Evolutionary conservation across 2,888 invertebrate species (phyloP).

Genomic region (Nemurella pictetii): DNA sequence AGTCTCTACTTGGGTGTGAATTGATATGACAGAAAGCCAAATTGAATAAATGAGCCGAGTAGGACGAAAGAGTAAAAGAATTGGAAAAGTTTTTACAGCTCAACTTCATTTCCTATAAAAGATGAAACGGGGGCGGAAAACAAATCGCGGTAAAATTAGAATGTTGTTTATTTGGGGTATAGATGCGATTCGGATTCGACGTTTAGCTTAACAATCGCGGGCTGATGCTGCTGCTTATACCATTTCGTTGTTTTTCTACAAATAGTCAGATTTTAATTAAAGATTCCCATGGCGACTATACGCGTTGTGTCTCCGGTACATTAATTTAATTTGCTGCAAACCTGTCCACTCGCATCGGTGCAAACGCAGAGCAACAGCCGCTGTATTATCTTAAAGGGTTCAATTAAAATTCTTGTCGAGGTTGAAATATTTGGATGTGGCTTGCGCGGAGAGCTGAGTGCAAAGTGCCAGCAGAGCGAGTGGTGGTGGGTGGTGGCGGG

Average conservation of each 20-base stretch:
- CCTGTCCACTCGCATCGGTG: not conserved
- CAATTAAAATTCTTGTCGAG: slow-evolving; percentile 17
- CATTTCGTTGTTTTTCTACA: too few species aligned
- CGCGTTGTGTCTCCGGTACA: too few species aligned
- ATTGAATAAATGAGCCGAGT: slow-evolving; percentile 12
- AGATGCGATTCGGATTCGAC: too few species aligned
- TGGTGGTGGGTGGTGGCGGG: not conserved
- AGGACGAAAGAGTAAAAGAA: not conserved
- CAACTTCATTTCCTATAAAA: not conserved
- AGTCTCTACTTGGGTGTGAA: slow-evolving; percentile 4
- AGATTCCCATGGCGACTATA: too few species aligned
- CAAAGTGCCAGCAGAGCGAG: not conserved
- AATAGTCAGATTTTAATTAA: too few species aligned
- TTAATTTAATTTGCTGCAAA: not conserved
- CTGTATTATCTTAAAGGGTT: not conserved
- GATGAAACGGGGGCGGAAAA: too few species aligned
- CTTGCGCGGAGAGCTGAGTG: too few species aligned
- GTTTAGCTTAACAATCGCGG: too few species aligned
- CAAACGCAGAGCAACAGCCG: not conserved
- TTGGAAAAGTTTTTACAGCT: not conserved
- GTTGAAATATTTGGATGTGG: not conserved
- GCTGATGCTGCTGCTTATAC: too few species aligned
- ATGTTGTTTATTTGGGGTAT: too few species aligned
- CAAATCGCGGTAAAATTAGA: not conserved
- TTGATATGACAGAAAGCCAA: slow-evolving; percentile 2